phyloP scores from a whole-genome alignment of 2,113 vertebrate species.

The Hypocryptadius cinnamomeus region DNA sequence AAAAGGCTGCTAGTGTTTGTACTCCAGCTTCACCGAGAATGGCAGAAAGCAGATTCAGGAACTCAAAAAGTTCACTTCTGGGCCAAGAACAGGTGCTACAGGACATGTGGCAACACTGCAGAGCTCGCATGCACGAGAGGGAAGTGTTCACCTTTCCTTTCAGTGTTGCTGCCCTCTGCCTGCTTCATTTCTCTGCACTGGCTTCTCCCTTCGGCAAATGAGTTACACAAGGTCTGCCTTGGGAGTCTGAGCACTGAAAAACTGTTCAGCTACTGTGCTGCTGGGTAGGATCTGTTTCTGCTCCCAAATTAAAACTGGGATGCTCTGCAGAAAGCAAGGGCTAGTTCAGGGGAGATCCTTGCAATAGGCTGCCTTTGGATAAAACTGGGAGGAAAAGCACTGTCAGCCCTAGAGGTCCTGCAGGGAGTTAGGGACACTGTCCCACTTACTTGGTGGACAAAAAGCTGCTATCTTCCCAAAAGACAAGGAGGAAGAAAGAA shows the following conservation, averaged over 20 bases:
- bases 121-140: neutral
- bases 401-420: neutral
- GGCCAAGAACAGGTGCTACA: neutral
- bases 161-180: neutral
- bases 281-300: neutral
- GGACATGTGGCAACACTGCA: neutral
- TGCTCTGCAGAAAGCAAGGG: neutral
- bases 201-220: neutral
- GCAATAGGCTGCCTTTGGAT: neutral
- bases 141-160: neutral
- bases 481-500: neutral
- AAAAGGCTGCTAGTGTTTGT: neutral
- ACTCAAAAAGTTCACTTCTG: neutral
- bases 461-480: neutral
- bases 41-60: neutral
- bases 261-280: neutral
- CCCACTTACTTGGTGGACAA: neutral
- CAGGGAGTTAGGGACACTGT: neutral
- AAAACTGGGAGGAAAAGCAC: neutral
- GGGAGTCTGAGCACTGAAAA: neutral
- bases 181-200: neutral
- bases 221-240: neutral
- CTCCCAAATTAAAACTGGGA: neutral
- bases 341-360: neutral
- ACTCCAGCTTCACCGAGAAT: neutral